These are phyloP conservation scores for Falco punctatus DNA, from an alignment of 2,113 vertebrate genomes.

Conservation along the genomic window DNA sequence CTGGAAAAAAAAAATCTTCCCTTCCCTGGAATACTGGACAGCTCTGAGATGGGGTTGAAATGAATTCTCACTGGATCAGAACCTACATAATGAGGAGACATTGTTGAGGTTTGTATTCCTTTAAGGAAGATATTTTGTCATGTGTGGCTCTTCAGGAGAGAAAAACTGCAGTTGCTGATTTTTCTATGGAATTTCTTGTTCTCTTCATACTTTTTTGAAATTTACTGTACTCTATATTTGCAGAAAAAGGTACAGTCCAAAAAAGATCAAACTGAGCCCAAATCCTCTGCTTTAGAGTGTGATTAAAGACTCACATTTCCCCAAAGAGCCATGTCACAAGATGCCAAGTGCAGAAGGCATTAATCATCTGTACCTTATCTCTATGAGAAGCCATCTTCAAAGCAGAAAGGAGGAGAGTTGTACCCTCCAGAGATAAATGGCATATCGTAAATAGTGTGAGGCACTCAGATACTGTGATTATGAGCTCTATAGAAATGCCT, in stretches of 20 bases:
- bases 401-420: slow-evolving; percentile 44
- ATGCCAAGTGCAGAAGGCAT: slow-evolving; percentile 40
- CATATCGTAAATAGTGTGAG: slow-evolving; percentile 43
- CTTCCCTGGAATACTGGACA: neutral
- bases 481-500: slow-evolving; percentile 61
- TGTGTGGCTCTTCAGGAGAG: neutral
- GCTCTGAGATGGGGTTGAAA: neutral
- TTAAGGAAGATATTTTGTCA: neutral
- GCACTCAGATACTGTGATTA: slow-evolving; percentile 54
- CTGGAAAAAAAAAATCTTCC: neutral
- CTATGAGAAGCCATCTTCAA: slow-evolving; percentile 33
- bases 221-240: neutral
- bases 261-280: neutral
- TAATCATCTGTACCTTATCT: slow-evolving; percentile 54
- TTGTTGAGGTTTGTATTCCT: neutral
- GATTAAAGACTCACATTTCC: slow-evolving; percentile 16
- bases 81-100: neutral
- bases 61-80: neutral
- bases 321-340: slow-evolving; percentile 40
- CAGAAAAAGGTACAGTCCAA: neutral
- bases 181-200: neutral
- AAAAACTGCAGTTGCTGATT: neutral
- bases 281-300: neutral
- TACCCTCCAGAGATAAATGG: slow-evolving; percentile 55
- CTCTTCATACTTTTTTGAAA: neutral